phyloP scores from a whole-genome alignment of 1,140 invertebrate species.

The Drosophila willistoni region DNA sequence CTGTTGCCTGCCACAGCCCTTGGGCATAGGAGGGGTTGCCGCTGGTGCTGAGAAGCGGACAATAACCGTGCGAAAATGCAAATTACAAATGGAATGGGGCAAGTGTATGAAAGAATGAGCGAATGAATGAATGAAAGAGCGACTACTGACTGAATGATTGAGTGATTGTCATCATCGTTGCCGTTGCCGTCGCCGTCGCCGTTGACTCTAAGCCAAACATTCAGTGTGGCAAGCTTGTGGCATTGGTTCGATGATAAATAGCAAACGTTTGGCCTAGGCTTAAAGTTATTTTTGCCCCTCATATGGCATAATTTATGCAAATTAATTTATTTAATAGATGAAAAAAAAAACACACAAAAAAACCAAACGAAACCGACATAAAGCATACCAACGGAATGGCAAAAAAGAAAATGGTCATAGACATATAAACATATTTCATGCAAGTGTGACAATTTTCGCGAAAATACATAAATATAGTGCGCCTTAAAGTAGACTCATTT shows the following conservation, averaged over 20 bases:
- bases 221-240: slow-evolving; percentile 45
- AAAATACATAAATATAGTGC: slow-evolving; percentile 75
- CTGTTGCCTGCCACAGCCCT: not conserved
- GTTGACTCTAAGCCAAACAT: slow-evolving; percentile 41
- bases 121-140: slow-evolving; percentile 39
- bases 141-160: slow-evolving; percentile 48
- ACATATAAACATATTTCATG: slow-evolving; percentile 57
- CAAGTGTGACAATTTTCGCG: slow-evolving; percentile 72
- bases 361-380: slow-evolving; percentile 3
- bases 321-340: slow-evolving; percentile 69
- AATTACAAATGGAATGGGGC: slow-evolving; percentile 57
- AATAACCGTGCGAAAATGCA: slow-evolving; percentile 77
- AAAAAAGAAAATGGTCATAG: slow-evolving; percentile 22
- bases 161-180: slow-evolving; percentile 53
- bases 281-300: slow-evolving; percentile 43
- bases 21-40: no score
- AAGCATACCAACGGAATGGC: slow-evolving; percentile 23
- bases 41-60: slow-evolving; percentile 33
- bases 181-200: not conserved
- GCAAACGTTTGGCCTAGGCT: slow-evolving; percentile 62
- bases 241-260: slow-evolving; percentile 63
- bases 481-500: slow-evolving; percentile 79
- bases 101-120: slow-evolving; percentile 26
- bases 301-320: slow-evolving; percentile 80
- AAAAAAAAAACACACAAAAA: not conserved